A percentile compares a stretch with the other conserved stretches of the same genome.
phyloP scores from a whole-genome alignment of 2,797 vertebrate genomes.

The Protosalanx chinensis region DNA sequence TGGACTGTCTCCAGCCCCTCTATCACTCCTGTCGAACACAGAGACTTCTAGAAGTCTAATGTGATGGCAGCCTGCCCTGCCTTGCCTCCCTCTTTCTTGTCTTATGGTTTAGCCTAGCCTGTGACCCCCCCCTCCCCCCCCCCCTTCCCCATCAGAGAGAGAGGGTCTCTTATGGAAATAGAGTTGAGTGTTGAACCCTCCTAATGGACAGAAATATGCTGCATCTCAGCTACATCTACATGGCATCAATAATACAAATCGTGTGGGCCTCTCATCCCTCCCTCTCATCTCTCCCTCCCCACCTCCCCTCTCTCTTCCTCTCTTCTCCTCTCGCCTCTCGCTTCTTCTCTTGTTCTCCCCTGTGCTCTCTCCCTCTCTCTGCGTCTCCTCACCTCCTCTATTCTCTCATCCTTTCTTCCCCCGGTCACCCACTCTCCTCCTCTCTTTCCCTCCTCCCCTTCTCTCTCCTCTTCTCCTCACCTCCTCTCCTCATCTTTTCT shows the following conservation, averaged over 20 bases:
- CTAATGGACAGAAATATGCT: background rate
- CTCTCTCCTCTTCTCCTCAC: background rate
- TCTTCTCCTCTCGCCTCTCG: background rate
- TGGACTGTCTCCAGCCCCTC: no score
- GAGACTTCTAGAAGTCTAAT: no score
- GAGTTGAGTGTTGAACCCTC: background rate
- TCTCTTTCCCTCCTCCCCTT: background rate
- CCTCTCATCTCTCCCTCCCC: background rate
- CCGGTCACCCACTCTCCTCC: no score
- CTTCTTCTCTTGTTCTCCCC: no score
- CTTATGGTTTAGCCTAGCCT: background rate
- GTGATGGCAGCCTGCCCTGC: no score
- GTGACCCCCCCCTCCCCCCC: background rate
- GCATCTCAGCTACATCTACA: background rate
- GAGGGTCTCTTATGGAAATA: background rate
- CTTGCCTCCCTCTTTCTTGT: background rate
- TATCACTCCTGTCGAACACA: no score
- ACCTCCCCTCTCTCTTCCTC: background rate
- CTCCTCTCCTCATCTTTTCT: background rate
- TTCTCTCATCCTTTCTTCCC: no score
- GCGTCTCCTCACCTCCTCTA: background rate
- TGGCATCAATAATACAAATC: background rate
- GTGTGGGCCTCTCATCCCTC: background rate
- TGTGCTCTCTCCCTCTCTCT: background rate
- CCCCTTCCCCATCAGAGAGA: no score